Evolutionary conservation across 2,888 invertebrate species (phyloP).

Genomic region (Cynaeus angustus): DNA sequence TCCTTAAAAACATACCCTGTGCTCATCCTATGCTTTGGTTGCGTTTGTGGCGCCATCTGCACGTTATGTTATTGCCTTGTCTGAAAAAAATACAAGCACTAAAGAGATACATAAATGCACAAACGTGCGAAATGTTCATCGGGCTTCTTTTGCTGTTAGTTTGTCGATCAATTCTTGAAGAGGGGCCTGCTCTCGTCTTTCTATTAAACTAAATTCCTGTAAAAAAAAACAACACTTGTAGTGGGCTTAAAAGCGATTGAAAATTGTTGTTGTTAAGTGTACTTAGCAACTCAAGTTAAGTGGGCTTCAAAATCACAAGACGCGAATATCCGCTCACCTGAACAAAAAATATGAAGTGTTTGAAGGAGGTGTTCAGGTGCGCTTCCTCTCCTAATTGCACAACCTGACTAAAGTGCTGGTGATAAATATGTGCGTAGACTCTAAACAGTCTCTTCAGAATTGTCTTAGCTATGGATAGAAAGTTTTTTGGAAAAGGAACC

Average conservation of each 20-base stretch:
- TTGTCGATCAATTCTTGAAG: constrained; percentile 98
- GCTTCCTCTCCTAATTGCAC: constrained; percentile 98
- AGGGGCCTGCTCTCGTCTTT: constrained; percentile 96
- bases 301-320: no score
- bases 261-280: no score
- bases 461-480: constrained; percentile 96
- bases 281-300: no score
- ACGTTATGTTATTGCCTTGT: constrained; percentile 30
- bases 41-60: constrained; percentile 16
- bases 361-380: constrained; percentile 99
- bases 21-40: constrained; percentile 14
- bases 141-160: constrained; percentile 90
- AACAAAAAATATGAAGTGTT: constrained; percentile 99
- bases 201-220: constrained; percentile 98
- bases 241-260: no score
- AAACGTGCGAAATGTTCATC: constrained; percentile 75
- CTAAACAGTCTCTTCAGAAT: constrained; percentile 98
- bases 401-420: constrained; percentile 98
- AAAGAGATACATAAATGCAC: constrained; percentile 33
- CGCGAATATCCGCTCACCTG: no score
- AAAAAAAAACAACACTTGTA: no score
- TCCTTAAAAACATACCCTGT: constrained; percentile 35
- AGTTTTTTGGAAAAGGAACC: constrained; percentile 98
- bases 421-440: constrained; percentile 99
- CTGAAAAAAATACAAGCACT: constrained; percentile 35